Conservation (phyloP, 1,140 invertebrate genomes). For the Cydia splendana region DNA sequence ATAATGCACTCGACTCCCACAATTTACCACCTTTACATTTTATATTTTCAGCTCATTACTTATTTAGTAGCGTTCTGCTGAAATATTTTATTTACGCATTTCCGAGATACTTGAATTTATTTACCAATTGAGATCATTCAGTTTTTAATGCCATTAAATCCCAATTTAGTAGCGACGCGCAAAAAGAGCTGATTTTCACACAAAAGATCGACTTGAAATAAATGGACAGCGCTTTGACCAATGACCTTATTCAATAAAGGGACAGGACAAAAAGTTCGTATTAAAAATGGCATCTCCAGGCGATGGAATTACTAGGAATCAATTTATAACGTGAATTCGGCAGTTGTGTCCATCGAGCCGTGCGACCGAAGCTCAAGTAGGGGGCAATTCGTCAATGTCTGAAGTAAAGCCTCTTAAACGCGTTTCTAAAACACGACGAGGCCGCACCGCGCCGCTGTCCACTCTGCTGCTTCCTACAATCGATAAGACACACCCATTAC, state of each 20-base stretch:
- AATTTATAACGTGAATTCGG: conserved; percentile 55
- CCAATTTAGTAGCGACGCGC: not conserved
- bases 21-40: not conserved
- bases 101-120: not conserved
- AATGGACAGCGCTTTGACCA: conserved; percentile 29
- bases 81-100: not conserved
- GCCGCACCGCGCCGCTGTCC: conserved; percentile 39
- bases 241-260: conserved; percentile 32
- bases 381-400: conserved; percentile 53
- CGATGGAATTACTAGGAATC: conserved; percentile 47
- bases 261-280: conserved; percentile 30
- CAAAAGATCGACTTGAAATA: conserved; percentile 17
- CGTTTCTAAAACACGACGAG: conserved; percentile 45
- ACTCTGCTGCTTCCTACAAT: conserved; percentile 40
- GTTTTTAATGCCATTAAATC: not conserved
- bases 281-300: conserved; percentile 25
- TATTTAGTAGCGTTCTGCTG: not conserved
- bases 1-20: too few relatives aligned
- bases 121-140: not conserved
- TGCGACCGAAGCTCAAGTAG: conserved; percentile 41
- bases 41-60: conserved; percentile 1
- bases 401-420: conserved; percentile 51
- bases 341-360: conserved; percentile 39
- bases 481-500: conserved; percentile 40
- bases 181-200: conserved; percentile 14